phyloP scores from a whole-genome alignment of 2,888 invertebrate species.

The Drosophila histrio region DNA sequence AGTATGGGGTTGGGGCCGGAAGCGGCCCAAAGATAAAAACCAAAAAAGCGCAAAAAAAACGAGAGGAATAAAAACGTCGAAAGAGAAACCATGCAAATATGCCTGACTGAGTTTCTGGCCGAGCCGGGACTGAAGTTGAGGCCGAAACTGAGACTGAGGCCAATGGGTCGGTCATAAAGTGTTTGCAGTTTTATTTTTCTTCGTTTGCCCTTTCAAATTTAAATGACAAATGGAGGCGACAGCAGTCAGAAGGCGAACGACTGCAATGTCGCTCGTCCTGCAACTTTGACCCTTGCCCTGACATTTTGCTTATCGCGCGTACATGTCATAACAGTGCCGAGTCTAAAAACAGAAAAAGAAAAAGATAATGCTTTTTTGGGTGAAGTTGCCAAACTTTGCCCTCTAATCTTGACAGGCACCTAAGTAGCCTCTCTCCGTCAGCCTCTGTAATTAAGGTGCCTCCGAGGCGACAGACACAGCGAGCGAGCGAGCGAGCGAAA shows the following conservation, averaged over 20 bases:
- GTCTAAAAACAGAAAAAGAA: constrained; percentile 13
- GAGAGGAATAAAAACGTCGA: constrained; percentile 16
- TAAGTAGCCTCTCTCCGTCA: constrained; percentile 31
- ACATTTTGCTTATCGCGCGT: constrained; percentile 71
- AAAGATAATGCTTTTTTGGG: constrained; percentile 23
- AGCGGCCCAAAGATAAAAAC: constrained; percentile 59
- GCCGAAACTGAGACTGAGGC: constrained; percentile 10
- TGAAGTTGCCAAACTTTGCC: constrained; percentile 51
- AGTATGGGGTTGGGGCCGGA: background rate
- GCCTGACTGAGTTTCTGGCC: constrained; percentile 30
- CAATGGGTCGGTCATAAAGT: constrained; percentile 40
- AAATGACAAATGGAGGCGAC: constrained; percentile 73
- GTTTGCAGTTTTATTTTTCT: constrained; percentile 55
- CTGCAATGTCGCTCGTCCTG: constrained; percentile 36
- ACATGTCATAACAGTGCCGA: constrained; percentile 70
- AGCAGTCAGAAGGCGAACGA: constrained; percentile 31
- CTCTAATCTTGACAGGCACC: constrained; percentile 65
- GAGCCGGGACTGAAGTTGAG: background rate
- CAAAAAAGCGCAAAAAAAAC: constrained; percentile 25
- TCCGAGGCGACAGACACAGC: background rate
- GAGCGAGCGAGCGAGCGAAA: too few relatives aligned
- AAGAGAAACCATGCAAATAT: constrained; percentile 61
- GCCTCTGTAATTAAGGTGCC: constrained; percentile 61
- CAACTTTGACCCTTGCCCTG: constrained; percentile 73
- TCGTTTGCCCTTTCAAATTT: constrained; percentile 64